Percentiles rank a stretch among this genome's conserved stretches.
These are phyloP conservation scores for Leuctra nigra DNA, from an alignment of 2,888 invertebrate genomes.

Conservation along the genomic window DNA sequence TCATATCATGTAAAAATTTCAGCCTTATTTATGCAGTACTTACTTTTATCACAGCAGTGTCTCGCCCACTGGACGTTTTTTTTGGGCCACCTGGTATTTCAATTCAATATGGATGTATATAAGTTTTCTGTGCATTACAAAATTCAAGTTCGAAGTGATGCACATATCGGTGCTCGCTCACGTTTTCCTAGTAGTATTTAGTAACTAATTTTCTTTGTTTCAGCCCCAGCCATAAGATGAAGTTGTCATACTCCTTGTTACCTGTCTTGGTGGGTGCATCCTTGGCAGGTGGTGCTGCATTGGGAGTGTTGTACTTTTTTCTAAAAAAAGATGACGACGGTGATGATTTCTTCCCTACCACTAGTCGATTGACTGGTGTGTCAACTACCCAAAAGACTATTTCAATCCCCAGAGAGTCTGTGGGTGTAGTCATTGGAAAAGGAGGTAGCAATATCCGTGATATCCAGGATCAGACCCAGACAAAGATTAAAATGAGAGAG, in stretches of 20 bases:
- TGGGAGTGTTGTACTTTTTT: not conserved
- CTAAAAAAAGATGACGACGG: conserved; percentile 1
- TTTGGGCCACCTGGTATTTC: no score
- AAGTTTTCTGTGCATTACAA: no score
- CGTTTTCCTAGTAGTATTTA: no score
- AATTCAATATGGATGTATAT: no score
- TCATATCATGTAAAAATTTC: no score
- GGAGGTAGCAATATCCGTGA: conserved; percentile 68
- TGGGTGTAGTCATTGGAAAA: conserved; percentile 49
- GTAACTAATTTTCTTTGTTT: no score
- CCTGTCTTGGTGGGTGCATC: not conserved
- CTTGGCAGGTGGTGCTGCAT: not conserved
- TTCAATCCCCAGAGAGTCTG: conserved; percentile 37
- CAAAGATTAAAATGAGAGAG: conserved; percentile 48
- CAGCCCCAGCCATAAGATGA: no score
- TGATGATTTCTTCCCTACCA: not conserved
- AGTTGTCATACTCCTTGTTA: not conserved
- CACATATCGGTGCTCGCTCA: no score
- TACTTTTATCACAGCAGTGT: no score
- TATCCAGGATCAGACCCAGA: conserved; percentile 65
- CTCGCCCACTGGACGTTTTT: no score
- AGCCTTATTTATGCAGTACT: no score
- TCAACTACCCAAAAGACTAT: conserved; percentile 24
- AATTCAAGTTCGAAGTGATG: no score
- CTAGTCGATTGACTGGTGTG: conserved; percentile 22